Percentiles rank a stretch among this genome's conserved stretches.
Conservation (phyloP, 2,797 vertebrate genomes). For the Cossypha caffra region DNA sequence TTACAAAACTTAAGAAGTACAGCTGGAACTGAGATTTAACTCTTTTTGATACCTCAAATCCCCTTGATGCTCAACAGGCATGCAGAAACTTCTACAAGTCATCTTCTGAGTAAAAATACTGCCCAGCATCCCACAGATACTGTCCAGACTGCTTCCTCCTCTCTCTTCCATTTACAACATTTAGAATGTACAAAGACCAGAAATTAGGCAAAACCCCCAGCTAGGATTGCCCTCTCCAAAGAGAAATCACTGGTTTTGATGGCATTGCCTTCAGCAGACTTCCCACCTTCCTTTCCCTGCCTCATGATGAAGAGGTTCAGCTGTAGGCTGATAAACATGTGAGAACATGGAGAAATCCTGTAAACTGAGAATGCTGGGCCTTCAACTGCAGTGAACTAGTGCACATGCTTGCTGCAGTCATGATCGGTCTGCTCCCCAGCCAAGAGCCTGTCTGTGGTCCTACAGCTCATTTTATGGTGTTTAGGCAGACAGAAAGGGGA, state of each 20-base stretch:
- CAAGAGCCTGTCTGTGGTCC: accelerated
- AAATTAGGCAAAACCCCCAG: not conserved
- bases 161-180: not conserved
- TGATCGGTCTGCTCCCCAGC: not conserved
- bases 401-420: not conserved
- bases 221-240: not conserved
- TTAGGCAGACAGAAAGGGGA: not conserved
- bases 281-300: not conserved
- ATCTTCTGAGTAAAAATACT: not conserved
- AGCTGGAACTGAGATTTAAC: not conserved
- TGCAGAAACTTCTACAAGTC: conserved; percentile 4
- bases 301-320: not conserved
- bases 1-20: not conserved
- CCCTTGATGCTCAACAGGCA: not conserved
- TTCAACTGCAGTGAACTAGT: not conserved
- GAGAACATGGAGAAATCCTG: not conserved
- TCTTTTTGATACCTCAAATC: not conserved
- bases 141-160: not conserved
- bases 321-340: not conserved
- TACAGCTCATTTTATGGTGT: accelerated
- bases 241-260: not conserved
- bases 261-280: not conserved
- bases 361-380: not conserved
- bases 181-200: not conserved
- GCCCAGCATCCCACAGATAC: not conserved